Evolutionary conservation across 2,888 invertebrate genomes (phyloP).

Genomic region (Coelogynopora nodosa): DNA sequence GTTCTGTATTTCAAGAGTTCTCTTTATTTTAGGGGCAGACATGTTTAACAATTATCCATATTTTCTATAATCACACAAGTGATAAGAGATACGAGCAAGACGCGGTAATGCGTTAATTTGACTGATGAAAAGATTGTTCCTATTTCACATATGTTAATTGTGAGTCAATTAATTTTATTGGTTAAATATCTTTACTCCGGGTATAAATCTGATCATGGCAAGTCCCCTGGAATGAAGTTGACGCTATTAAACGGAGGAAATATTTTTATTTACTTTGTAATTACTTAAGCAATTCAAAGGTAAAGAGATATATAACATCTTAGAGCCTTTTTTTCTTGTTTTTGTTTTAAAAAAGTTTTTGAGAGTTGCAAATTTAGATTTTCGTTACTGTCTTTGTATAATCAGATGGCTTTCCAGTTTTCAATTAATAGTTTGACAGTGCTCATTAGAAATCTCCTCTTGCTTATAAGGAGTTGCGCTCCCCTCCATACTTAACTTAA

Average conservation of each 20-base stretch:
- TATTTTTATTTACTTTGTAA: constrained; percentile 22
- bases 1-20: too few relatives aligned
- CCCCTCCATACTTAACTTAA: neutral
- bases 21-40: too few relatives aligned
- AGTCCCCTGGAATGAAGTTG: neutral
- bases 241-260: neutral
- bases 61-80: too few relatives aligned
- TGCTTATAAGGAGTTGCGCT: neutral
- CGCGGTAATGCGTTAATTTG: neutral
- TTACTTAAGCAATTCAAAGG: neutral
- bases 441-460: constrained; percentile 9
- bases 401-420: constrained; percentile 25
- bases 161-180: constrained; percentile 20
- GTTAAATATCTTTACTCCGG: neutral
- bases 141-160: neutral
- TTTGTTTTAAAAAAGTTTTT: constrained; percentile 3
- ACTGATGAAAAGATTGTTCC: neutral
- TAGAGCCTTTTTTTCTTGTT: neutral
- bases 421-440: constrained; percentile 27
- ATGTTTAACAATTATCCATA: too few relatives aligned
- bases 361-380: constrained; percentile 24
- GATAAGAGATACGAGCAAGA: too few relatives aligned
- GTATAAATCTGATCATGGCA: neutral
- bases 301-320: neutral
- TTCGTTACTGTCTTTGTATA: constrained; percentile 12